Conservation (phyloP, 2,797 vertebrate species). For the Lemur catta region DNA sequence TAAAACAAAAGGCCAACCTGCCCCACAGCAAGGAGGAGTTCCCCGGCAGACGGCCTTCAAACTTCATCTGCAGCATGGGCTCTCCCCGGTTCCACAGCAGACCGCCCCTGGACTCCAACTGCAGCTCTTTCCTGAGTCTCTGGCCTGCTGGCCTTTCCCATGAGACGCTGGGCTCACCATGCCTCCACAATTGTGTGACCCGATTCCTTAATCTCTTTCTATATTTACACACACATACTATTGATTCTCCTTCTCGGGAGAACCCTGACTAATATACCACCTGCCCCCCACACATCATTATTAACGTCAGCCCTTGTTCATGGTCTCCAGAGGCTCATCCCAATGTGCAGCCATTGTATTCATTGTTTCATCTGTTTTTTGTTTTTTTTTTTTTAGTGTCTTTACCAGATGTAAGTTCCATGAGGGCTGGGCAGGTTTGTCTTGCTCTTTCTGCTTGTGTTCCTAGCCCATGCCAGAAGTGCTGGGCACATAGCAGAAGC, state of each 20-base stretch:
- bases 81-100: not conserved
- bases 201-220: not conserved
- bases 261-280: not conserved
- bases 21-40: not conserved
- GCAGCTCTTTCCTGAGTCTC: not conserved
- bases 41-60: not conserved
- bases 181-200: not conserved
- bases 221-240: not conserved
- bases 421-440: not conserved
- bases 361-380: not conserved
- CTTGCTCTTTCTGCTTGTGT: not conserved
- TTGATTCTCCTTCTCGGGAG: not conserved
- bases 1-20: not conserved
- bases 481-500: not conserved
- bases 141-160: no score
- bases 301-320: not conserved
- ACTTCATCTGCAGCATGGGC: not conserved
- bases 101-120: not conserved
- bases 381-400: not conserved
- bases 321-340: not conserved
- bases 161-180: not conserved
- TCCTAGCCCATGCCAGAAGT: not conserved
- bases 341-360: not conserved
- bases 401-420: not conserved
- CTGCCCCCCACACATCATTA: not conserved